Conservation (phyloP, 2,113 vertebrate genomes). For the Ia io region DNA sequence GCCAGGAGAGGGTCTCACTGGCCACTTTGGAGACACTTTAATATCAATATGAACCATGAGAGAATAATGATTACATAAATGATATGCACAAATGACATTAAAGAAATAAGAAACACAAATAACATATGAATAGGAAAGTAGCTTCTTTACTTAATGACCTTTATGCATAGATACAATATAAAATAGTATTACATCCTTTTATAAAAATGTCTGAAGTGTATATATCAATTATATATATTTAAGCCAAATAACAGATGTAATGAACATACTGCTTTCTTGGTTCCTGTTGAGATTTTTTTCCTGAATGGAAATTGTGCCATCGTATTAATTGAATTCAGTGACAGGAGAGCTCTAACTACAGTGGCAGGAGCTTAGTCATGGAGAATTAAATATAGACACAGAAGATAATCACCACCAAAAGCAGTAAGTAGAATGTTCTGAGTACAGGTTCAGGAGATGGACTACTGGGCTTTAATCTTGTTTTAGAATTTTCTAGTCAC, state of each 20-base stretch:
- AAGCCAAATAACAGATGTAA: neutral
- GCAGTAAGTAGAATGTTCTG: neutral
- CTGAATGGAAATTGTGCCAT: neutral
- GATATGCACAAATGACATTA: neutral
- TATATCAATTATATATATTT: neutral
- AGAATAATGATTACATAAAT: neutral
- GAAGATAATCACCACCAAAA: neutral
- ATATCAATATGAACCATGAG: neutral
- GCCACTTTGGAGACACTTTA: neutral
- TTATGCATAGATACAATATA: neutral
- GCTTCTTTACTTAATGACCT: neutral
- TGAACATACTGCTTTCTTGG: neutral
- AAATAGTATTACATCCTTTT: neutral
- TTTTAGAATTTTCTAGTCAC: neutral
- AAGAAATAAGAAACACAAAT: neutral
- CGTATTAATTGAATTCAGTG: neutral
- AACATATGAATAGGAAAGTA: neutral
- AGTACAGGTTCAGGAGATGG: neutral
- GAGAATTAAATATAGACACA: neutral
- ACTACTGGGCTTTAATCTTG: neutral
- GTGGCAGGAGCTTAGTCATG: neutral
- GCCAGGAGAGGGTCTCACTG: neutral
- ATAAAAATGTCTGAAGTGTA: neutral
- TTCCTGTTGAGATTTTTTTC: neutral
- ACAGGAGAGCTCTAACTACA: neutral